These are phyloP conservation scores for Cotesia vestalis DNA, from an alignment of 1,140 invertebrate genomes.

Conservation along the genomic window DNA sequence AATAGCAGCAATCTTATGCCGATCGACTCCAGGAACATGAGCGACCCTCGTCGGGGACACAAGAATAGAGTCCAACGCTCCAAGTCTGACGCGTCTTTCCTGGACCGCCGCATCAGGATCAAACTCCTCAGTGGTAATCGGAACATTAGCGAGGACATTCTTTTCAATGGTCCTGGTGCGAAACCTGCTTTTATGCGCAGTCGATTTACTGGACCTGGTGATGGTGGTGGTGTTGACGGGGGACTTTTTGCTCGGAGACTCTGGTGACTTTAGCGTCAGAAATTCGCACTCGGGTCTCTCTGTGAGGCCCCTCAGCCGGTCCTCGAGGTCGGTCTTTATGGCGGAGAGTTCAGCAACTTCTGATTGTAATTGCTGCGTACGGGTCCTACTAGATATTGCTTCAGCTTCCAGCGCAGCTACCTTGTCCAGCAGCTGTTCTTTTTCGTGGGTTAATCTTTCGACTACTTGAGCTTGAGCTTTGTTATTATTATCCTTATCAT, in stretches of 20 bases:
- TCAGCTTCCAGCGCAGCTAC: slow-evolving; percentile 78
- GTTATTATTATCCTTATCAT: slow-evolving; percentile 49
- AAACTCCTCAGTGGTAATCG: slow-evolving; percentile 44
- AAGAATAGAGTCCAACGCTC: slow-evolving; percentile 61
- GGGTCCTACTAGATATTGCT: slow-evolving; percentile 70
- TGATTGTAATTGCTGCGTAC: slow-evolving; percentile 71
- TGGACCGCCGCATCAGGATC: slow-evolving; percentile 49
- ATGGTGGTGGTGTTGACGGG: slow-evolving; percentile 51
- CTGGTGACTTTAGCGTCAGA: slow-evolving; percentile 45
- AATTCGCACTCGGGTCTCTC: slow-evolving; percentile 39
- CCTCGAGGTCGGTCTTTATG: slow-evolving; percentile 72
- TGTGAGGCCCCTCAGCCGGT: slow-evolving; percentile 67
- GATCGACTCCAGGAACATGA: slow-evolving; percentile 64
- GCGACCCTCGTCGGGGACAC: slow-evolving; percentile 57
- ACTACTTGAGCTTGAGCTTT: slow-evolving; percentile 39
- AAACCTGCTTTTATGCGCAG: slow-evolving; percentile 59
- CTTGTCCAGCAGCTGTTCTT: slow-evolving; percentile 75
- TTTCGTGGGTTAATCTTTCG: slow-evolving; percentile 71
- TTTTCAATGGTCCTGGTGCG: slow-evolving; percentile 64
- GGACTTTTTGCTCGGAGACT: slow-evolving; percentile 46
- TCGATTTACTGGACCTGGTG: slow-evolving; percentile 45
- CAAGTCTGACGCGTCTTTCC: slow-evolving; percentile 56
- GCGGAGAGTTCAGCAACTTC: slow-evolving; percentile 70
- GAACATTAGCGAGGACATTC: slow-evolving; percentile 56
- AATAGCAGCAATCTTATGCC: slow-evolving; percentile 81